Percentiles rank a stretch among this genome's conserved stretches.
These are phyloP conservation scores for Chaetodon trifasciatus DNA, from an alignment of 2,797 vertebrate genomes.

Conservation along the genomic window DNA sequence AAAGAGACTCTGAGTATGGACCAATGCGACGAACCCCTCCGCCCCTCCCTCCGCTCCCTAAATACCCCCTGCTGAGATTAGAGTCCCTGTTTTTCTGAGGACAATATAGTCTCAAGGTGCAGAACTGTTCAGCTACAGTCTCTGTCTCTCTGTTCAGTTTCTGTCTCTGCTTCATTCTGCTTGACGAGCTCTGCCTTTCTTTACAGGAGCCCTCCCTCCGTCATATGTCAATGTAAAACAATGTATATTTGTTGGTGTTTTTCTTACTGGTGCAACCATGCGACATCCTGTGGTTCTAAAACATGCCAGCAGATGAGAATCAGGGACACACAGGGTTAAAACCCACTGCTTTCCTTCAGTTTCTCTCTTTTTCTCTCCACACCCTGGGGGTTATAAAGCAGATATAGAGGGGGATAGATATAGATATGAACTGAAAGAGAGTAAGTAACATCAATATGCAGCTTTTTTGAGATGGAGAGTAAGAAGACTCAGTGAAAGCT, in stretches of 20 bases:
- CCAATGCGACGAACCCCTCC: slow-evolving; percentile 32
- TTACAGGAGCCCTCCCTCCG: neutral
- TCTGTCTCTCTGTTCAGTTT: slow-evolving; percentile 13
- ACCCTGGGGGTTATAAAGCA: slow-evolving; percentile 6
- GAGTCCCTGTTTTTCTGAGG: slow-evolving; percentile 40
- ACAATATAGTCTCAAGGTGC: slow-evolving; percentile 22
- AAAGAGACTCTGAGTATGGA: slow-evolving; percentile 15
- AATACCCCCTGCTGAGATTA: slow-evolving; percentile 39
- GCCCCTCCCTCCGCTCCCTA: slow-evolving; percentile 24
- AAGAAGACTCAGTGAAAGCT: slow-evolving; percentile 1
- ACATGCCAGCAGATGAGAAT: neutral
- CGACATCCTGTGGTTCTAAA: neutral
- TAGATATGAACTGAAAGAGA: neutral
- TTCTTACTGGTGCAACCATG: neutral
- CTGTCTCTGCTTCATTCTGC: slow-evolving; percentile 39
- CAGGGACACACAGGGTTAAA: slow-evolving; percentile 5
- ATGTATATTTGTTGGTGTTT: neutral
- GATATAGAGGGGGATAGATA: slow-evolving; percentile 24
- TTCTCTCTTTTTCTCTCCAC: slow-evolving; percentile 5
- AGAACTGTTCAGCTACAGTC: slow-evolving; percentile 21
- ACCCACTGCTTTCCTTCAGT: neutral
- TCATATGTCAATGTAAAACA: neutral
- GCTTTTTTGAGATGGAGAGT: slow-evolving; percentile 4
- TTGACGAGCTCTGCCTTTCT: slow-evolving; percentile 23
- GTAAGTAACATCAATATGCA: slow-evolving; percentile 28